Percentiles rank a stretch among this genome's conserved stretches.
These are phyloP conservation scores for Lasaia peninsularis DNA, from an alignment of 1,140 invertebrate genomes.

Conservation along the genomic window DNA sequence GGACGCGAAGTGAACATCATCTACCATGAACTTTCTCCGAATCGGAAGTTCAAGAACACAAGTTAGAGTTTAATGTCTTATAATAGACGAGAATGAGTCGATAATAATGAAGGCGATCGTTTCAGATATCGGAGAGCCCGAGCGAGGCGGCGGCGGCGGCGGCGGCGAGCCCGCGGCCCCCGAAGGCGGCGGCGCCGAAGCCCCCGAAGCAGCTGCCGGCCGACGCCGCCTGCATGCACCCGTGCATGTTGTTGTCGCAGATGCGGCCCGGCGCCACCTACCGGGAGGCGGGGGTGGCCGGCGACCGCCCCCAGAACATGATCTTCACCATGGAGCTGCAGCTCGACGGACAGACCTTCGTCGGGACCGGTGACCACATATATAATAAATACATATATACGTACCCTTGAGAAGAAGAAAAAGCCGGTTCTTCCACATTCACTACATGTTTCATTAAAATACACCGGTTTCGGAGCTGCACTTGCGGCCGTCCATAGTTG, in stretches of 20 bases:
- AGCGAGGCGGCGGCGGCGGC: constrained; percentile 4
- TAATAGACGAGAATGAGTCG: no score
- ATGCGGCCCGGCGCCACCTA: constrained; percentile 83
- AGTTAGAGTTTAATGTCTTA: no score
- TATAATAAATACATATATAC: no score
- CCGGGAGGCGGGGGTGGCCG: constrained; percentile 77
- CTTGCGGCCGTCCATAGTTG: no score
- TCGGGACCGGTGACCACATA: constrained; percentile 60
- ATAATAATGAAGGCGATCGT: background rate
- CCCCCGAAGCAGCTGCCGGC: constrained; percentile 74
- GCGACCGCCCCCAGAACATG: constrained; percentile 79
- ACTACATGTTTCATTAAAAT: no score
- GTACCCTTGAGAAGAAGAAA: no score
- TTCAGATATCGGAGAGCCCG: constrained; percentile 14
- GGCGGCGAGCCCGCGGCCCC: constrained; percentile 13
- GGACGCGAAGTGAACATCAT: no score
- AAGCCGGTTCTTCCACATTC: no score
- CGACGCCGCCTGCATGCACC: constrained; percentile 81
- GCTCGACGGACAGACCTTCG: constrained; percentile 75
- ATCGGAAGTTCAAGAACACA: no score
- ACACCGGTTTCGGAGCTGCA: no score
- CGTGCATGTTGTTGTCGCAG: constrained; percentile 84
- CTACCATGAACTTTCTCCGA: no score
- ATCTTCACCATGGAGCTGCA: constrained; percentile 73
- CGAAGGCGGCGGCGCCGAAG: constrained; percentile 26